Base-by-base conservation (phyloP, 2,888 invertebrate species). In the Nowickia ferox region DNA sequence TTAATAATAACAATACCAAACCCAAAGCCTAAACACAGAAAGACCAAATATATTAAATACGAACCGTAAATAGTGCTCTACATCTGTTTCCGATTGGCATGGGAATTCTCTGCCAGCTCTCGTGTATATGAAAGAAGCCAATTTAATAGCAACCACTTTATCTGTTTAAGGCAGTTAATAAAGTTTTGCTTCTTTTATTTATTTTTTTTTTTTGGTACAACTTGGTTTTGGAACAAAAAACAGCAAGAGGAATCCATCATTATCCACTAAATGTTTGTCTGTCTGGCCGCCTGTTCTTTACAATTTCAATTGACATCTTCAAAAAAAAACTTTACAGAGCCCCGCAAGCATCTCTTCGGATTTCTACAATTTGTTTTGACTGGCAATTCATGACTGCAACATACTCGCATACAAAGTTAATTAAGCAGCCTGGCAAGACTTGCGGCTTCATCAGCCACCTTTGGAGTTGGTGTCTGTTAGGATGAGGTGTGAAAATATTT, bases 401-500 rank as follows among this genome's bases (percentile, higher is more conserved):
- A 72, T 30, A 30, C 30, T 68, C 74, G 78, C 42, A 38, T 11
- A 74, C 69, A 61, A 55, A 83, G 71, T 74, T 80, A 83, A 84
- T 83, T 80, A 77, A 74, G 75, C 78, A 71, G 51, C 83, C 83
- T 61, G 44, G 44, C 78, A 59, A 57, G 40, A 10, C 68, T 48
- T 22, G 46, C 46, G 74, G 53, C 10, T 15, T 15, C 22, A 19
- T 15, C 53, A 71, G 46, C 44, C 57, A 66, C 77, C 59, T 75
- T 81, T 53, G 53, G 68, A 68, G 74, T 75, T 65, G 19, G 55
- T 57, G 71, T 38, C 53, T 76, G 30, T 30, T 30, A 30, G 63
- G 72, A 19, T 74, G 72, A 87, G 87, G 87, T 87, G 87, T 87
- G 87, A 87, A 87, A 87, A 87, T 83, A 83, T 81, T 86, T 85